phyloP scores from a whole-genome alignment of 1,140 invertebrate genomes.

The Bombus sibiricus region DNA sequence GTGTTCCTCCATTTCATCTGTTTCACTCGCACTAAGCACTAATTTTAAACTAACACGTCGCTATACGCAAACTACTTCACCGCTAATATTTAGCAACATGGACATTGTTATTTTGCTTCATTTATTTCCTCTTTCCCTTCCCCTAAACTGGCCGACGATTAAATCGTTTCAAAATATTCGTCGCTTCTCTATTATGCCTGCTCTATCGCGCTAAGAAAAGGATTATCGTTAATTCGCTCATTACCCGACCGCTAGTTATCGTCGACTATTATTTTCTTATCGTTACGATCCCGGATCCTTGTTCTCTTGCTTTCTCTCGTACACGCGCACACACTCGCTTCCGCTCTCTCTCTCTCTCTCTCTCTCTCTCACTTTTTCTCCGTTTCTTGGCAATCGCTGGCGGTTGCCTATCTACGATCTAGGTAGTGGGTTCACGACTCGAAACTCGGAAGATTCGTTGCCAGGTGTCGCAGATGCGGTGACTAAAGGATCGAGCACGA shows the following conservation, averaged over 20 bases:
- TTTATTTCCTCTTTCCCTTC: neutral
- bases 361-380: neutral
- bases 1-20: neutral
- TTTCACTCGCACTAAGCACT: conserved; percentile 57
- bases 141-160: neutral
- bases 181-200: conserved; percentile 25
- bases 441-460: neutral
- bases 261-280: too few species aligned
- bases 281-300: too few species aligned
- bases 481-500: neutral
- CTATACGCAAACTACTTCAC: conserved; percentile 68
- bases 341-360: neutral
- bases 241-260: neutral
- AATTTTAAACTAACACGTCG: conserved; percentile 63
- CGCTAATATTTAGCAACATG: conserved; percentile 73
- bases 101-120: conserved; percentile 68
- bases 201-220: conserved; percentile 59
- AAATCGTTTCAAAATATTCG: conserved; percentile 64
- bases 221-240: conserved; percentile 48
- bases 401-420: neutral
- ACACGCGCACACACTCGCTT: neutral
- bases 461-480: conserved; percentile 27
- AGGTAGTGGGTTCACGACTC: neutral
- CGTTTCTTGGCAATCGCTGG: neutral
- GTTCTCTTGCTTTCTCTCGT: neutral